Conservation (phyloP, 2,797 vertebrate species). For the Gymnopithys bicolor region DNA sequence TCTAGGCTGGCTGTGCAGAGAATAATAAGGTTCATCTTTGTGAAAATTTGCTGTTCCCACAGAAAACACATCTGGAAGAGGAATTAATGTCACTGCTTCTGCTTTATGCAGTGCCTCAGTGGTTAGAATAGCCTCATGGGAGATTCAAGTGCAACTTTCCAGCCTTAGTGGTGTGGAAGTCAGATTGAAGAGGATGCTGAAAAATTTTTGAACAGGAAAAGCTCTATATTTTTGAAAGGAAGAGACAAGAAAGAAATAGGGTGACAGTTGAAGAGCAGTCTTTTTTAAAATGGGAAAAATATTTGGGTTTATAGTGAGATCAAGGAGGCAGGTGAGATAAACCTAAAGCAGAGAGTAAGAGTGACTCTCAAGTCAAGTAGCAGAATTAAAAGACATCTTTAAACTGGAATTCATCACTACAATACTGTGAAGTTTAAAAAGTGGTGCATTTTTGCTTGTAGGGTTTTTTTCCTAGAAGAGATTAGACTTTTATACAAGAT, state of each 20-base stretch:
- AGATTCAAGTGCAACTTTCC: neutral
- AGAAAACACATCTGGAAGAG: constrained; percentile 40
- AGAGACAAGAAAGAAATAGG: neutral
- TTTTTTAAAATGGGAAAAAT: neutral
- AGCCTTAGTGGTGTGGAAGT: constrained; percentile 5
- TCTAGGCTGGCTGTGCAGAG: neutral
- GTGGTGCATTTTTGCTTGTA: neutral
- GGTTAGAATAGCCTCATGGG: neutral
- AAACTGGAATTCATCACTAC: neutral
- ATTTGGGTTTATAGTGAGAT: neutral
- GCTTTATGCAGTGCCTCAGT: constrained; percentile 1
- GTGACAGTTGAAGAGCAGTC: neutral
- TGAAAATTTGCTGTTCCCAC: constrained; percentile 35
- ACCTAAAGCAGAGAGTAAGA: neutral
- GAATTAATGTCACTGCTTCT: constrained; percentile 14
- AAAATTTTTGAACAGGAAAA: neutral
- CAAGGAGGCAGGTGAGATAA: neutral
- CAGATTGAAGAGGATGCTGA: neutral
- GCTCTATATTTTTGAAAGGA: neutral
- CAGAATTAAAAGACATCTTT: neutral
- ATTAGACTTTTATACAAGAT: neutral
- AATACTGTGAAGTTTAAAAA: neutral
- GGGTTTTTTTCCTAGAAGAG: neutral
- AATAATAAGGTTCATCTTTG: constrained; percentile 38
- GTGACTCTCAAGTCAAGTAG: neutral